Evolutionary conservation across 2,888 invertebrate genomes (phyloP).

Genomic region (Leucoma salicis): DNA sequence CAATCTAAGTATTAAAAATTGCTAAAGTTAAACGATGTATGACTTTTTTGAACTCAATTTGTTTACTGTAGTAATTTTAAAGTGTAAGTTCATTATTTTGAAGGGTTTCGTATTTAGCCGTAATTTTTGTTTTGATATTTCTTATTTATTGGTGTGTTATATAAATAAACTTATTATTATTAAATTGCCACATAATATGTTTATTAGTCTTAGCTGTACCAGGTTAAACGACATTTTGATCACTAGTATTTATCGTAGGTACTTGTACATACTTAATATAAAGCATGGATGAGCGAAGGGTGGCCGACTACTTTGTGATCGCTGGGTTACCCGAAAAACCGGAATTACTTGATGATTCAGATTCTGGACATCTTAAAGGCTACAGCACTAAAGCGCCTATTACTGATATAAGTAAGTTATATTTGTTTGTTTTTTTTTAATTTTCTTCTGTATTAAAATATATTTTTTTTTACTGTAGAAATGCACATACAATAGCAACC

Average conservation of each 20-base stretch:
- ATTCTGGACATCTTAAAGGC: conserved; percentile 90
- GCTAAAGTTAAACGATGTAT: conserved; percentile 39
- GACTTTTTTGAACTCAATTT: conserved; percentile 34
- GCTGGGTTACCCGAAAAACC: conserved; percentile 95
- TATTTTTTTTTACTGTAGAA: no score
- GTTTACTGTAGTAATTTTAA: conserved; percentile 46
- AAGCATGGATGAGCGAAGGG: conserved; percentile 91
- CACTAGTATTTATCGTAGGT: conserved; percentile 41
- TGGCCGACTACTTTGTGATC: conserved; percentile 99
- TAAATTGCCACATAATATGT: conserved; percentile 12
- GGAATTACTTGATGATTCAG: conserved; percentile 89
- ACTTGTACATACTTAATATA: conserved; percentile 34
- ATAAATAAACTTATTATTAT: conserved; percentile 28
- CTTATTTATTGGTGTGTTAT: conserved; percentile 25
- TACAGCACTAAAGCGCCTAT: conserved; percentile 95
- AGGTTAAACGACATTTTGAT: conserved; percentile 37
- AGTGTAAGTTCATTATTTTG: conserved; percentile 62
- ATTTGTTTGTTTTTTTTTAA: background rate
- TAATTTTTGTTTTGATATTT: conserved; percentile 35
- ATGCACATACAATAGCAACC: no score
- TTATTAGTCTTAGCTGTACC: conserved; percentile 18
- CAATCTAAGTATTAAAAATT: conserved; percentile 32
- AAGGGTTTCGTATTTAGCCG: conserved; percentile 52
- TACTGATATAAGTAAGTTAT: conserved; percentile 91
- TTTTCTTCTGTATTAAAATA: background rate